phyloP scores from a whole-genome alignment of 1,140 invertebrate species.

The Sogatella furcifera region DNA sequence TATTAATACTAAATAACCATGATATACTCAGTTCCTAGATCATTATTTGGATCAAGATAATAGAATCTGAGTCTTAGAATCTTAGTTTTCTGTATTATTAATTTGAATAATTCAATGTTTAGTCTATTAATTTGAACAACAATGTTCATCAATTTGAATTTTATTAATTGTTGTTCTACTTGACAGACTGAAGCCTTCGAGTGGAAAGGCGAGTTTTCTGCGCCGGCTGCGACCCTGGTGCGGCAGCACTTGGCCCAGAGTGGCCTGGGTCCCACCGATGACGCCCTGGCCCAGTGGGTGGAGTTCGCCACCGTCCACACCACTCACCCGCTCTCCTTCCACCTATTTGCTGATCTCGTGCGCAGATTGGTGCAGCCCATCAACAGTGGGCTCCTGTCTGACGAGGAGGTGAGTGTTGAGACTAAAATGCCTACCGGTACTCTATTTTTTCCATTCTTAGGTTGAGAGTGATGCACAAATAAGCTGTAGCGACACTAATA shows the following conservation, averaged over 20 bases:
- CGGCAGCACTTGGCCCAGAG: slow-evolving; percentile 88
- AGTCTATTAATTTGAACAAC: no score
- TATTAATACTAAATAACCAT: no score
- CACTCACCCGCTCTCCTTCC: slow-evolving; percentile 64
- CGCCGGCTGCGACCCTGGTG: slow-evolving; percentile 68
- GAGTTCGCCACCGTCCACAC: slow-evolving; percentile 61
- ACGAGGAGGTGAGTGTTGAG: slow-evolving; percentile 44
- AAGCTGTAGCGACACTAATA: no score
- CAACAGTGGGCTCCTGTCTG: slow-evolving; percentile 45
- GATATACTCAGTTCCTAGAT: no score
- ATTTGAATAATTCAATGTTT: no score
- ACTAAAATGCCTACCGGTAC: neutral
- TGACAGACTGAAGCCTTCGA: slow-evolving; percentile 57
- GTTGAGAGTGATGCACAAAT: no score
- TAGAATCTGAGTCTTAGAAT: no score
- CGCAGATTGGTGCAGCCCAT: slow-evolving; percentile 52
- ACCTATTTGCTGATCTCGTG: slow-evolving; percentile 54
- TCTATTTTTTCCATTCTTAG: neutral
- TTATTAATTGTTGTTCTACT: slow-evolving; percentile 1
- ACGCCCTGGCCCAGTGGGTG: slow-evolving; percentile 58
- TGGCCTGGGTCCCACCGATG: slow-evolving; percentile 57
- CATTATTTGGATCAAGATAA: no score
- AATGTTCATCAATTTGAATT: no score
- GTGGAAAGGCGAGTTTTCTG: slow-evolving; percentile 77
- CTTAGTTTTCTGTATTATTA: no score